Percentiles rank a stretch among this genome's conserved stretches.
phyloP scores from a whole-genome alignment of 2,113 vertebrate species.

The Siniperca knerii region DNA sequence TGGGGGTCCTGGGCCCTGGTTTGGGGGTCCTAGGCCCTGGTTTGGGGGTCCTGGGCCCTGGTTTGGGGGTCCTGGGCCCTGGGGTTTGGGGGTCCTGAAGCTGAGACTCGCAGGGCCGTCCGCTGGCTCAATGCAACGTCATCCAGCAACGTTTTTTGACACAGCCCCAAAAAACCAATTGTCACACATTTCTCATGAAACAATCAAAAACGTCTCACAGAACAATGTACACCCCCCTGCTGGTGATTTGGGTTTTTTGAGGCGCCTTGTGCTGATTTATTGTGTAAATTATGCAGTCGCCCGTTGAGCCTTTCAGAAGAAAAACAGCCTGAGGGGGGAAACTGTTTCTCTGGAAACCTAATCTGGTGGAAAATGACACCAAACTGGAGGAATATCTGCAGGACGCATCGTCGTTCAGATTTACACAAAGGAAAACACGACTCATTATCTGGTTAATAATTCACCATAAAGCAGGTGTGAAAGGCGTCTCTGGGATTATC shows the following conservation, averaged over 20 bases:
- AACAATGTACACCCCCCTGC: neutral
- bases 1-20: no score
- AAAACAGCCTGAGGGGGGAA: neutral
- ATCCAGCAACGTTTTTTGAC: no score
- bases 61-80: no score
- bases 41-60: no score
- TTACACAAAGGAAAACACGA: neutral
- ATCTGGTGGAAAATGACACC: neutral
- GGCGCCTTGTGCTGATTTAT: neutral
- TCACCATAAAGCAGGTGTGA: neutral
- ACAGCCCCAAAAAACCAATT: no score
- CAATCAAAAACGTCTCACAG: neutral
- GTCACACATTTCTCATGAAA: neutral
- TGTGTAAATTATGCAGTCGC: neutral
- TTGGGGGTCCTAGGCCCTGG: no score
- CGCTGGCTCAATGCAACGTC: no score
- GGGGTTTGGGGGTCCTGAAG: no score
- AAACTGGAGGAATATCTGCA: neutral
- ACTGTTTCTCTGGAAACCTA: neutral
- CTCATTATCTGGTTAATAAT: neutral
- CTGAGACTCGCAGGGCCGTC: no score
- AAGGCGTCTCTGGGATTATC: neutral
- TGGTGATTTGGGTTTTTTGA: neutral
- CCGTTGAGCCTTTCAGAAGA: neutral
- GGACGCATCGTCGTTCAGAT: neutral